These are phyloP conservation scores for Cottus gobio DNA, from an alignment of 2,113 vertebrate species.

Conservation along the genomic window DNA sequence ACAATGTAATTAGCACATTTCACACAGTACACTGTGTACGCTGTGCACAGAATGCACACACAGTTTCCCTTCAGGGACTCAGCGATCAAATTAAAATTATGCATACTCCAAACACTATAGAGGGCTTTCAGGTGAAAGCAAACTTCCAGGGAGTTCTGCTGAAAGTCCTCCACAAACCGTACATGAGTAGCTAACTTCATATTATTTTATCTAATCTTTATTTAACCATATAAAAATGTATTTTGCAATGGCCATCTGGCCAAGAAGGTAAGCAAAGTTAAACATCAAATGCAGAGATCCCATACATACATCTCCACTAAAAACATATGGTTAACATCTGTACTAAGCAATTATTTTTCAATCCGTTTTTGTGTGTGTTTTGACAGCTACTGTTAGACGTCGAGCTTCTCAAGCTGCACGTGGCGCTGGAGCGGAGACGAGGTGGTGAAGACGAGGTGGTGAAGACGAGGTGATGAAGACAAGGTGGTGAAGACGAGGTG, in stretches of 20 bases:
- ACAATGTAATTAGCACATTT: slow-evolving; percentile 52
- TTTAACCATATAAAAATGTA: background rate
- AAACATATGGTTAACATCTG: background rate
- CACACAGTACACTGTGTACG: slow-evolving; percentile 2
- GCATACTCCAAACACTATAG: background rate
- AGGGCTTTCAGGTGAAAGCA: slow-evolving; percentile 17
- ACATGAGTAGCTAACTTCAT: background rate
- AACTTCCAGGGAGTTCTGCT: background rate
- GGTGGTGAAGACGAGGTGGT: background rate
- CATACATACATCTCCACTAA: background rate
- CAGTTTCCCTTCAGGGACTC: slow-evolving; percentile 22
- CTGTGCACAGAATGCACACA: slow-evolving; percentile 33
- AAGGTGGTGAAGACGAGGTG: too few relatives aligned
- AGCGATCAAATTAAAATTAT: slow-evolving; percentile 21
- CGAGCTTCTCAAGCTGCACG: background rate
- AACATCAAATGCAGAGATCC: too few relatives aligned
- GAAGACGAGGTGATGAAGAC: too few relatives aligned
- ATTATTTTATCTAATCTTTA: background rate
- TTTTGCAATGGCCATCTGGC: background rate
- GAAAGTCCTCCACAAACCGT: background rate
- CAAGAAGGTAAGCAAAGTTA: too few relatives aligned
- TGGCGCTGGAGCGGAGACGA: background rate
- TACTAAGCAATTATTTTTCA: background rate
- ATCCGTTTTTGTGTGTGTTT: slow-evolving; percentile 4
- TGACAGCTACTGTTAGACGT: background rate